These are phyloP conservation scores for Zelleria hepariella DNA, from an alignment of 2,888 invertebrate genomes.

Conservation along the genomic window DNA sequence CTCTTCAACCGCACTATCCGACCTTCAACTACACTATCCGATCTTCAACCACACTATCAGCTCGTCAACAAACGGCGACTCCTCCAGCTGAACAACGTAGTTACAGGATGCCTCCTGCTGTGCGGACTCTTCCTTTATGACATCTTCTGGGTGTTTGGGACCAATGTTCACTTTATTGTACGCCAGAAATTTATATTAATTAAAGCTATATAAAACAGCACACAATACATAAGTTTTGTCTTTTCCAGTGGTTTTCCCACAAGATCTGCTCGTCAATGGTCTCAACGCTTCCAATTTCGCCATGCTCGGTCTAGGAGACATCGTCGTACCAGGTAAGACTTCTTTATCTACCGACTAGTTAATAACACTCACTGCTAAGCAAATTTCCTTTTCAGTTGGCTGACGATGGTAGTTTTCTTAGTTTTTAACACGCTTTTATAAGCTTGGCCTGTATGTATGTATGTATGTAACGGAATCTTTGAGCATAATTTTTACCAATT, in stretches of 20 bases:
- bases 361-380: neutral
- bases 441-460: no score
- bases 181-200: no score
- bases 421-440: no score
- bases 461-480: no score
- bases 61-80: conserved; percentile 97
- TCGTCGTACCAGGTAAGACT: conserved; percentile 89
- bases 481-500: no score
- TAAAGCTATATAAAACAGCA: neutral
- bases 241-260: conserved; percentile 93
- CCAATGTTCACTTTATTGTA: conserved; percentile 79
- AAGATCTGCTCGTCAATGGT: conserved; percentile 95
- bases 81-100: conserved; percentile 94
- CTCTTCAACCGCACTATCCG: no score
- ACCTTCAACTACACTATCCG: no score
- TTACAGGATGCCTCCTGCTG: conserved; percentile 93
- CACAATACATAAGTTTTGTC: neutral
- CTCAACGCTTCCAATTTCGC: conserved; percentile 94
- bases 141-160: conserved; percentile 99
- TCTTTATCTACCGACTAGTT: neutral
- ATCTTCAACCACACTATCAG: no score
- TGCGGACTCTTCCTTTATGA: conserved; percentile 98
- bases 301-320: conserved; percentile 99
- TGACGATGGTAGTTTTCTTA: no score
- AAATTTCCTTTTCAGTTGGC: no score